Evolutionary conservation across 1,140 invertebrate species (phyloP).

Genomic region (Fopius arisanus): DNA sequence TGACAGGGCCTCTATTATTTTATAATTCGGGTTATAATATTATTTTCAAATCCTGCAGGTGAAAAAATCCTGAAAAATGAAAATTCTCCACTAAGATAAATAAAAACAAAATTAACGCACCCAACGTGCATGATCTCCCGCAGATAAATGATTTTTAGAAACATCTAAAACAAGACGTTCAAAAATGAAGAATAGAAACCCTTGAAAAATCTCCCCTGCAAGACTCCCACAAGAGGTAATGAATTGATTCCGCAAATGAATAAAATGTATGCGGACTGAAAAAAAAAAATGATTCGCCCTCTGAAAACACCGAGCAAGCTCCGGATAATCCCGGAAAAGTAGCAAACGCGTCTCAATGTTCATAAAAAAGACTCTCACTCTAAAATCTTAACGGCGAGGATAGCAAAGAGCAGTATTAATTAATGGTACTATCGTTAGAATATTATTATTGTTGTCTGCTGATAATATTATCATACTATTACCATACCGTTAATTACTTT

Average conservation of each 20-base stretch:
- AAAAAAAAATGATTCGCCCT: not conserved
- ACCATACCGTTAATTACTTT: not conserved
- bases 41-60: too few relatives aligned
- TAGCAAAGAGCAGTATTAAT: constrained; percentile 30
- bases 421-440: constrained; percentile 19
- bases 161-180: too few relatives aligned
- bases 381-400: constrained; percentile 17
- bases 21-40: too few relatives aligned
- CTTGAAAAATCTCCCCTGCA: too few relatives aligned
- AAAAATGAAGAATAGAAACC: too few relatives aligned
- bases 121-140: too few relatives aligned
- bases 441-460: constrained; percentile 24
- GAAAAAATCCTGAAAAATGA: too few relatives aligned
- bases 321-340: not conserved
- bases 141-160: too few relatives aligned
- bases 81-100: too few relatives aligned
- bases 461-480: constrained; percentile 16
- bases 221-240: too few relatives aligned
- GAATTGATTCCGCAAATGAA: not conserved
- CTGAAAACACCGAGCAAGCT: not conserved
- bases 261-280: not conserved
- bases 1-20: too few relatives aligned
- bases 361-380: not conserved
- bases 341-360: not conserved
- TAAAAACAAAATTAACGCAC: too few relatives aligned